Conservation (phyloP, 37 sponge, comb jelly and placozoan species). For the Haliclona indistincta region DNA sequence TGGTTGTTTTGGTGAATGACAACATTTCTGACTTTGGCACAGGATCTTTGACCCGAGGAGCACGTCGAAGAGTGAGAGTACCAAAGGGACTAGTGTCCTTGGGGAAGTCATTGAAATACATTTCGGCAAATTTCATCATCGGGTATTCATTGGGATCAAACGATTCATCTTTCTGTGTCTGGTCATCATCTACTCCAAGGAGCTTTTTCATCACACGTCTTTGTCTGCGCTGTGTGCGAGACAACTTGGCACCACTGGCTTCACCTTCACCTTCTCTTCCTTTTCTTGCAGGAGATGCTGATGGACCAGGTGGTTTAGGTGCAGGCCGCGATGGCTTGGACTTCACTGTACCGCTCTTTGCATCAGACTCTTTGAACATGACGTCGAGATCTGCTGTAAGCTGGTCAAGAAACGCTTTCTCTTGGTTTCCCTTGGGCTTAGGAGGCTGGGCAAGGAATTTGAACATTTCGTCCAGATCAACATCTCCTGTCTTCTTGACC, state of each 20-base stretch:
- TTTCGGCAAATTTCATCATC: conserved; percentile 89
- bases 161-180: conserved; percentile 28
- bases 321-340: conserved; percentile 48
- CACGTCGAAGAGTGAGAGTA: conserved; percentile 62
- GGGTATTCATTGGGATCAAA: conserved; percentile 80
- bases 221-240: conserved; percentile 78
- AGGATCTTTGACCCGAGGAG: conserved; percentile 61
- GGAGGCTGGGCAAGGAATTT: conserved; percentile 60
- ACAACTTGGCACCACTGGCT: conserved; percentile 8
- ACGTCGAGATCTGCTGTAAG: conserved; percentile 68
- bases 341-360: conserved; percentile 30
- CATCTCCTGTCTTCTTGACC: conserved; percentile 50
- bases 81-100: conserved; percentile 77
- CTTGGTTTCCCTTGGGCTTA: conserved; percentile 53
- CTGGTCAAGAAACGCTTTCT: conserved; percentile 44
- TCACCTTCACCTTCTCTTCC: neutral
- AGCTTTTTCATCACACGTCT: conserved; percentile 87
- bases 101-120: conserved; percentile 92
- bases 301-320: conserved; percentile 31
- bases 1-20: conserved; percentile 55
- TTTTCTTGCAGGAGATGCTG: neutral
- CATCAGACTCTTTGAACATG: conserved; percentile 62
- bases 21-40: conserved; percentile 90
- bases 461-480: conserved; percentile 89
- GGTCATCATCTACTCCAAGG: conserved; percentile 79